Evolutionary conservation across 2,113 vertebrate genomes (phyloP).

Genomic region (Varanus salvator): DNA sequence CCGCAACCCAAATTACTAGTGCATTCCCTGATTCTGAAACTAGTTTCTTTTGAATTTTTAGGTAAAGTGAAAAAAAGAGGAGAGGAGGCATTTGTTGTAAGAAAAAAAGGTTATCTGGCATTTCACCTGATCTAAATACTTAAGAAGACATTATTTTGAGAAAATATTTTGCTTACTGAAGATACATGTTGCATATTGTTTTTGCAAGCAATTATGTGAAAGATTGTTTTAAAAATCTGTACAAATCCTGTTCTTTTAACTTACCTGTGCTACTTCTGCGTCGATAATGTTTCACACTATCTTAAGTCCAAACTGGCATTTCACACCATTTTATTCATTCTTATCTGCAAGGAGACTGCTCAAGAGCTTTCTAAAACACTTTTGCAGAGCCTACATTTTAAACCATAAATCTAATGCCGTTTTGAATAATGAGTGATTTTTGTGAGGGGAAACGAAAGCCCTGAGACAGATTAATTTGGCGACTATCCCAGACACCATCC

Average conservation of each 20-base stretch:
- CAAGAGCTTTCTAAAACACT: neutral
- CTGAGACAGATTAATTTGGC: neutral
- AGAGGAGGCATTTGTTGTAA: neutral
- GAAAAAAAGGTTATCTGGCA: neutral
- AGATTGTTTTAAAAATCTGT: neutral
- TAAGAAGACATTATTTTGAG: neutral
- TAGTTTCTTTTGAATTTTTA: neutral
- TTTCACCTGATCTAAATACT: neutral
- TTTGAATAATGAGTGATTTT: neutral
- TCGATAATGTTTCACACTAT: neutral
- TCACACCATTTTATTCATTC: neutral
- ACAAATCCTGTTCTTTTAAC: neutral
- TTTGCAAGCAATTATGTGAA: neutral
- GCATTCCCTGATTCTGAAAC: neutral
- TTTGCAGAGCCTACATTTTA: neutral
- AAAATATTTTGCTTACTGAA: neutral
- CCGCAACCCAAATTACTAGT: neutral
- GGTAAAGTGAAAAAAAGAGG: neutral
- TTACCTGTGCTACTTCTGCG: neutral
- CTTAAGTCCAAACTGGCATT: neutral
- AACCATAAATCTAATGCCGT: neutral
- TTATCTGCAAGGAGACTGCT: neutral
- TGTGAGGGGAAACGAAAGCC: neutral
- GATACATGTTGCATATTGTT: neutral
- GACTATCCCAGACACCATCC: neutral